phyloP scores from a whole-genome alignment of 2,888 invertebrate species.

The Osedax fenrisi region DNA sequence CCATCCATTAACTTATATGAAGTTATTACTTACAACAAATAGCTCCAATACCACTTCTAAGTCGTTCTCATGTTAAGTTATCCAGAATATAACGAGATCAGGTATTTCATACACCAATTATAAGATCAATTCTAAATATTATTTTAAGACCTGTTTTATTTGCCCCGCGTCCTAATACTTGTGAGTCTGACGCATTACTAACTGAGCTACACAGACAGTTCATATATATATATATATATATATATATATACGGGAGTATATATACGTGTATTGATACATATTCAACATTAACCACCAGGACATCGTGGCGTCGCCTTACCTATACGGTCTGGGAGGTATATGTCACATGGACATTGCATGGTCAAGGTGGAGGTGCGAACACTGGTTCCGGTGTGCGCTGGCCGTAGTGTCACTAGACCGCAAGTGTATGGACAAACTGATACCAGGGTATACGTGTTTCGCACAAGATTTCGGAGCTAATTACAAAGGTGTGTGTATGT shows the following conservation, averaged over 20 bases:
- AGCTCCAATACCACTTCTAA: too few relatives aligned
- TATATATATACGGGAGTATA: too few relatives aligned
- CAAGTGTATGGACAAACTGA: constrained; percentile 40
- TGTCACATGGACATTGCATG: constrained; percentile 43
- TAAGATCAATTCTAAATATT: too few relatives aligned
- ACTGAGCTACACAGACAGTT: too few relatives aligned
- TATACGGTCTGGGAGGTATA: constrained; percentile 43
- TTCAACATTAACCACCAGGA: constrained; percentile 33
- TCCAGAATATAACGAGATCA: too few relatives aligned
- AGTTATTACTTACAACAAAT: too few relatives aligned
- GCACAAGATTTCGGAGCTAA: constrained; percentile 75
- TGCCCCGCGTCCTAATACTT: too few relatives aligned
- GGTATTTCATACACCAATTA: too few relatives aligned
- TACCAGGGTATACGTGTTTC: constrained; percentile 43
- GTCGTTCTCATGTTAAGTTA: too few relatives aligned
- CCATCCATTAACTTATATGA: too few relatives aligned
- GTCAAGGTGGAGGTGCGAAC: constrained; percentile 39
- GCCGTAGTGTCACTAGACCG: constrained; percentile 41
- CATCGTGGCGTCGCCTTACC: constrained; percentile 33
- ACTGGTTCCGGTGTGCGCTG: constrained; percentile 44
- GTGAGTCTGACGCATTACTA: too few relatives aligned
- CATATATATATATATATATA: not conserved
- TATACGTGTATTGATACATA: not conserved
- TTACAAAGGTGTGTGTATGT: constrained; percentile 66
- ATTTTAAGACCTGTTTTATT: too few relatives aligned